A percentile compares a stretch with the other conserved stretches of the same genome.
Conservation (phyloP, 2,113 vertebrate genomes). For the Leucoraja erinaceus region DNA sequence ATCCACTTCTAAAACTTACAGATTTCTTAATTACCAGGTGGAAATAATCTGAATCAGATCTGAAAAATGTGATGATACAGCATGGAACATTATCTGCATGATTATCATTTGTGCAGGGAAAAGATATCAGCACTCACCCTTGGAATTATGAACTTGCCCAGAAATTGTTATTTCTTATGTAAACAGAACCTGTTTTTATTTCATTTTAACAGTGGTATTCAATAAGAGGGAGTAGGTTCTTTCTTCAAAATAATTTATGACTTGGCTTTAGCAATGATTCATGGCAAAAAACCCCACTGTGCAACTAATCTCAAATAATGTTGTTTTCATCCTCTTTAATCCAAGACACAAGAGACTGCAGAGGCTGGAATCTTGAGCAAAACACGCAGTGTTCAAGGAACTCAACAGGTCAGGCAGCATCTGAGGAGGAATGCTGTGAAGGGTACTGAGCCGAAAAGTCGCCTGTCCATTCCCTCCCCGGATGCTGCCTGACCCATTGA, state of each 20-base stretch:
- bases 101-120: not conserved
- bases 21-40: not conserved
- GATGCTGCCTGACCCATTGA: too few species aligned
- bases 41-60: not conserved
- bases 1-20: not conserved
- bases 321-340: not conserved
- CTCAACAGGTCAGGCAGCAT: too few species aligned
- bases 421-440: too few species aligned
- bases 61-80: slow-evolving; percentile 1
- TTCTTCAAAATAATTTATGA: not conserved
- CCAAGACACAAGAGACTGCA: too few species aligned
- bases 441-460: too few species aligned
- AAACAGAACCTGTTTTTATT: not conserved
- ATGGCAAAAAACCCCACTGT: not conserved
- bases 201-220: not conserved
- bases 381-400: too few species aligned
- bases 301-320: not conserved
- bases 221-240: not conserved
- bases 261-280: not conserved
- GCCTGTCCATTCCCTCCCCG: too few species aligned
- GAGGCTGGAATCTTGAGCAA: too few species aligned
- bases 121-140: not conserved
- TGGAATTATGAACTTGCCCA: not conserved
- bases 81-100: not conserved
- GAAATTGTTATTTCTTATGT: not conserved